phyloP scores from a whole-genome alignment of 1,140 invertebrate genomes.

The Drosophila nigromelanica region DNA sequence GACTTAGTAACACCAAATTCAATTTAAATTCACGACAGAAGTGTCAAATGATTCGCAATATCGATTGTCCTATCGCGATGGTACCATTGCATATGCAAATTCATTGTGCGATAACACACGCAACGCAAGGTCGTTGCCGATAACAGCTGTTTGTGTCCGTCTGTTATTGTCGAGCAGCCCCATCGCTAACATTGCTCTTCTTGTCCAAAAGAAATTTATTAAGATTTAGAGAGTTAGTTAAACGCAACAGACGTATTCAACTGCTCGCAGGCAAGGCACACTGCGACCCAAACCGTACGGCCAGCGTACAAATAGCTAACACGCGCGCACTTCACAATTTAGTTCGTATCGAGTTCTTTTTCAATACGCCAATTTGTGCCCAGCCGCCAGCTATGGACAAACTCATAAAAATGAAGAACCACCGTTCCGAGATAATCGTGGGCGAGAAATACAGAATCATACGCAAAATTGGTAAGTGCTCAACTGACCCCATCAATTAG shows the following conservation, averaged over 20 bases:
- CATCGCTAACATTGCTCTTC: conserved; percentile 30
- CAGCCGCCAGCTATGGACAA: conserved; percentile 24
- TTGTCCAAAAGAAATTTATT: conserved; percentile 22
- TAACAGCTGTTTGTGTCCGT: conserved; percentile 35
- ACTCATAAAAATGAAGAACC: conserved; percentile 38
- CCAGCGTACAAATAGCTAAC: conserved; percentile 10
- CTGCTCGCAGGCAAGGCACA: conserved; percentile 15
- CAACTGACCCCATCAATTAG: not conserved
- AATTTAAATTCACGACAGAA: too few relatives aligned
- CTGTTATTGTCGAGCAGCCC: conserved; percentile 29
- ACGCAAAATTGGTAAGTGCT: conserved; percentile 37
- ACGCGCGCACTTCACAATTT: conserved; percentile 9
- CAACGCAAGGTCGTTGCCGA: conserved; percentile 33
- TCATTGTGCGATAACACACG: conserved; percentile 25
- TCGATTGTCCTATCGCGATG: not conserved
- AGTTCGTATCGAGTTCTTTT: conserved; percentile 9
- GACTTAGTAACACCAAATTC: too few relatives aligned
- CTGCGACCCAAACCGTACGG: conserved; percentile 5
- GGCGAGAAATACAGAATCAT: conserved; percentile 34
- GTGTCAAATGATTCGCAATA: not conserved
- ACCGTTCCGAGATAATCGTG: conserved; percentile 28
- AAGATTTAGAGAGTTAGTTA: conserved; percentile 20
- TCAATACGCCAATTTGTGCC: not conserved
- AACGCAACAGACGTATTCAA: conserved; percentile 10
- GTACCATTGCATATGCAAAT: conserved; percentile 13